Evolutionary conservation across 2,888 invertebrate species (phyloP).

Genomic region (Drosophila anomelani): DNA sequence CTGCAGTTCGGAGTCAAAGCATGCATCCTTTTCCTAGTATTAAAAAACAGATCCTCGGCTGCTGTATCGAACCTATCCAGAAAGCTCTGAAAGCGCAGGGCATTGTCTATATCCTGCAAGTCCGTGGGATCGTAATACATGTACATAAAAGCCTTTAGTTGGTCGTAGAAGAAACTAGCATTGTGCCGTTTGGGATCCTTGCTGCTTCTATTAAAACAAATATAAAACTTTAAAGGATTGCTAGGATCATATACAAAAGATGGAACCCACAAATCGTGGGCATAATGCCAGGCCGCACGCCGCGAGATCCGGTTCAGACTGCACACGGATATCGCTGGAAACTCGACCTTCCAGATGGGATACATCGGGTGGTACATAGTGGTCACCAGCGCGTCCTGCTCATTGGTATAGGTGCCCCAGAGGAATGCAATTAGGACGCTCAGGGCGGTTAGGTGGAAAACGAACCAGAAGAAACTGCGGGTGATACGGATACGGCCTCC

Average conservation of each 20-base stretch:
- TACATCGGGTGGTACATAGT: slow-evolving; percentile 82
- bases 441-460: slow-evolving; percentile 77
- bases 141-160: slow-evolving; percentile 68
- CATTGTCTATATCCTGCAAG: slow-evolving; percentile 59
- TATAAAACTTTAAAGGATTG: neutral
- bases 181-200: slow-evolving; percentile 60
- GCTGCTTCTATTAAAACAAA: slow-evolving; percentile 49
- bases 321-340: slow-evolving; percentile 87
- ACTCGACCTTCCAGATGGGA: slow-evolving; percentile 86
- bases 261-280: slow-evolving; percentile 82
- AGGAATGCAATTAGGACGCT: slow-evolving; percentile 77
- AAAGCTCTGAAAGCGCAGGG: slow-evolving; percentile 77
- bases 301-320: slow-evolving; percentile 86
- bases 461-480: slow-evolving; percentile 80
- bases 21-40: slow-evolving; percentile 69
- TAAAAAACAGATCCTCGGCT: slow-evolving; percentile 74
- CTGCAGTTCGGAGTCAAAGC: slow-evolving; percentile 83
- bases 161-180: slow-evolving; percentile 58
- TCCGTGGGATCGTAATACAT: slow-evolving; percentile 66
- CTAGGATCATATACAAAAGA: neutral
- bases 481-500: slow-evolving; percentile 24
- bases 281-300: slow-evolving; percentile 78
- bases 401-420: slow-evolving; percentile 59
- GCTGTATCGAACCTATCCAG: slow-evolving; percentile 75
- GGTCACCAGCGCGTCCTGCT: slow-evolving; percentile 64